Conservation (phyloP, 2,888 invertebrate genomes). For the Ophion ellenae region DNA sequence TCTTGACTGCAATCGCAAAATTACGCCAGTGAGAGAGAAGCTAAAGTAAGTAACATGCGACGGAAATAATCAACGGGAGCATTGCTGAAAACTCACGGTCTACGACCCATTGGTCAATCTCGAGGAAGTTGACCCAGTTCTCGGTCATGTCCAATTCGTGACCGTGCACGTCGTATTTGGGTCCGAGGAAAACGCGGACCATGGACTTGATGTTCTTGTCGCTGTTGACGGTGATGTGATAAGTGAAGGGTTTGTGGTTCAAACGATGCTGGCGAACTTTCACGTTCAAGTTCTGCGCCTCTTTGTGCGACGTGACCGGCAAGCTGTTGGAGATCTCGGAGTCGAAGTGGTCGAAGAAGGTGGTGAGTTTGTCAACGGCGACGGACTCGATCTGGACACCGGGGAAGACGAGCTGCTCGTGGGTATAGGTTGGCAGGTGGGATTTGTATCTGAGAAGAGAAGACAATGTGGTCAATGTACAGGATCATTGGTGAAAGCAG, state of each 20-base stretch:
- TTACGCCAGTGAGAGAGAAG: not conserved
- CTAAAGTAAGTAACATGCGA: too few species aligned
- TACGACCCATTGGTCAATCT: constrained; percentile 84
- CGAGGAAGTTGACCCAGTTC: constrained; percentile 87
- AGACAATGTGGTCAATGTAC: too few species aligned
- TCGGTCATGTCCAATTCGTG: constrained; percentile 85
- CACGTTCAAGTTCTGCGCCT: constrained; percentile 84
- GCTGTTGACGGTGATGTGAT: constrained; percentile 87
- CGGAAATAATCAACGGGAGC: too few species aligned
- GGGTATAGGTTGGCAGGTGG: constrained; percentile 86
- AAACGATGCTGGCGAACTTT: constrained; percentile 88
- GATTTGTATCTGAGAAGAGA: constrained; percentile 84
- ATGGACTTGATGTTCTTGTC: constrained; percentile 86
- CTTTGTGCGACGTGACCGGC: constrained; percentile 79
- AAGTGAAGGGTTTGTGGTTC: constrained; percentile 88
- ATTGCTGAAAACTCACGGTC: constrained; percentile 69
- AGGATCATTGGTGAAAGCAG: not conserved
- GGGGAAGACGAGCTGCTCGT: constrained; percentile 86
- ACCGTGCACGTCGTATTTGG: constrained; percentile 87
- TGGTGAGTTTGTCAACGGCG: constrained; percentile 87
- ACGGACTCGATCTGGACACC: constrained; percentile 88
- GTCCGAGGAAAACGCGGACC: constrained; percentile 88
- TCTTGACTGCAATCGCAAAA: constrained; percentile 73
- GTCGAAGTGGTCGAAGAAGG: constrained; percentile 88
- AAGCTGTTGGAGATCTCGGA: constrained; percentile 86